Conservation (phyloP, 2,797 vertebrate genomes). For the Chelon labrosus region DNA sequence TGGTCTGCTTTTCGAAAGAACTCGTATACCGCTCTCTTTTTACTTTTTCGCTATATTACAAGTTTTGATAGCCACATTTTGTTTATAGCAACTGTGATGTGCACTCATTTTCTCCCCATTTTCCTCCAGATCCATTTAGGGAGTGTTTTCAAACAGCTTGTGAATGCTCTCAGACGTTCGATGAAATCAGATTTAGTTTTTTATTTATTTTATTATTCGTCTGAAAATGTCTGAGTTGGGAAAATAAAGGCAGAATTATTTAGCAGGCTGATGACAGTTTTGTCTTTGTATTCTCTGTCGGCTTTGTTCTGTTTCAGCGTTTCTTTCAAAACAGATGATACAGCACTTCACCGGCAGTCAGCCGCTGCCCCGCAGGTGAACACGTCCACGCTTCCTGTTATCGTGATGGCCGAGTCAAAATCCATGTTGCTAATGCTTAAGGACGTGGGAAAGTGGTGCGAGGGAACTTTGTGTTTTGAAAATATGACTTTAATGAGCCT, state of each 20-base stretch:
- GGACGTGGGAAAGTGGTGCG: no score
- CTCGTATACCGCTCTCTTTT: constrained; percentile 3
- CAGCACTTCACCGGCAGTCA: constrained; percentile 7
- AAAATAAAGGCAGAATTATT: constrained; percentile 8
- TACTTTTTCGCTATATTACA: background rate
- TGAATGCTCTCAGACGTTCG: background rate
- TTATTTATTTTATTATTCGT: background rate
- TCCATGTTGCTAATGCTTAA: background rate
- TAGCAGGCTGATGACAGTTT: constrained; percentile 14
- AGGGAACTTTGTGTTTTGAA: no score
- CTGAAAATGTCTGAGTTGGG: constrained; percentile 12
- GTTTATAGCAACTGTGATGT: background rate
- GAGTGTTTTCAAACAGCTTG: constrained; percentile 4
- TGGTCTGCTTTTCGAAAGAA: constrained; percentile 34
- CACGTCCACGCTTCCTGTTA: no score
- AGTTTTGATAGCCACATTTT: background rate
- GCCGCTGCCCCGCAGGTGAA: background rate
- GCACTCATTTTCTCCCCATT: background rate
- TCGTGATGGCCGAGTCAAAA: background rate
- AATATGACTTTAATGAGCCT: constrained; percentile 10
- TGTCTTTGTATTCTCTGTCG: constrained; percentile 14
- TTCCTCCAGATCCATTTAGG: background rate
- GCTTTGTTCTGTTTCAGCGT: constrained; percentile 30
- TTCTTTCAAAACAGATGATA: constrained; percentile 9
- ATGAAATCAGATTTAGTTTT: constrained; percentile 4